Conservation (phyloP, 2,888 invertebrate species). For the Taenaris catops region DNA sequence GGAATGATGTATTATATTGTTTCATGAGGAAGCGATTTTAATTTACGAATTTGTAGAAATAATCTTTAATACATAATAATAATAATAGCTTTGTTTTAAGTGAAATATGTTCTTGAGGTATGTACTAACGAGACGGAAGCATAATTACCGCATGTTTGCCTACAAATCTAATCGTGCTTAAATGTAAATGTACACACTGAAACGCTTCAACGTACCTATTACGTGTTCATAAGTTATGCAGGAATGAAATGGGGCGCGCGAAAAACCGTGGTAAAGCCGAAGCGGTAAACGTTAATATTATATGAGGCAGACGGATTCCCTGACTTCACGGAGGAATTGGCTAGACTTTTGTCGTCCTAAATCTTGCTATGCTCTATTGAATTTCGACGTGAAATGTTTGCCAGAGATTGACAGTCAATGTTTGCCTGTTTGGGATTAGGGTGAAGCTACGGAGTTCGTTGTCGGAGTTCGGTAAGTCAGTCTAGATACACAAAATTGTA, state of each 20-base stretch:
- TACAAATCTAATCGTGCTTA: slow-evolving; percentile 40
- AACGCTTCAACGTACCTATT: slow-evolving; percentile 63
- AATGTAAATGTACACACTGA: slow-evolving; percentile 56
- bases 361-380: slow-evolving; percentile 56
- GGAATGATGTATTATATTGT: too few species aligned
- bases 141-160: slow-evolving; percentile 17
- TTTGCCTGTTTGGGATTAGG: slow-evolving; percentile 38
- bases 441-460: slow-evolving; percentile 23
- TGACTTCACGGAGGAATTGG: slow-evolving; percentile 45
- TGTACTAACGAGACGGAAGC: slow-evolving; percentile 11
- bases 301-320: slow-evolving; percentile 56
- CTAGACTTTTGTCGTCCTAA: slow-evolving; percentile 54
- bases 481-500: slow-evolving; percentile 21
- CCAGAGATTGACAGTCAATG: slow-evolving; percentile 49
- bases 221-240: slow-evolving; percentile 71
- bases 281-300: slow-evolving; percentile 62
- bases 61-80: too few species aligned
- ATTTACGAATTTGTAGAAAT: too few species aligned
- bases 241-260: slow-evolving; percentile 55
- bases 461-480: slow-evolving; percentile 23
- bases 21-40: too few species aligned
- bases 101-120: slow-evolving; percentile 2
- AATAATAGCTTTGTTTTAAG: background rate
- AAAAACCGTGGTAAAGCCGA: slow-evolving; percentile 57
- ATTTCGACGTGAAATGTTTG: slow-evolving; percentile 54